Evolutionary conservation across 2,113 vertebrate genomes (phyloP).

Genomic region (Paracyprichromis sp.): DNA sequence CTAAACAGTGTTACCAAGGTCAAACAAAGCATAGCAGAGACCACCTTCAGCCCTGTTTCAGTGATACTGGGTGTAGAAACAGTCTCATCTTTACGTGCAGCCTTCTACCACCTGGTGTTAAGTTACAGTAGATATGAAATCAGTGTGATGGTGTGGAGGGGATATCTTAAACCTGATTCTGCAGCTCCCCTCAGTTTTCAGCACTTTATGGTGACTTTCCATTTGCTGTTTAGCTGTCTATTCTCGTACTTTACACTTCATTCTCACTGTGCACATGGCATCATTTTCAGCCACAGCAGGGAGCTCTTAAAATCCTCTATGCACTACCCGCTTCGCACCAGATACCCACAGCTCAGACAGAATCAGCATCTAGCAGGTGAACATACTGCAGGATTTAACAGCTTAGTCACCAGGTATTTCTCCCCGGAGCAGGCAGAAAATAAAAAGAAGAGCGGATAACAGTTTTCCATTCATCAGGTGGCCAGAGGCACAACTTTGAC

Average conservation of each 20-base stretch:
- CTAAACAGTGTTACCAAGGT: neutral
- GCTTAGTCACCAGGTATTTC: neutral
- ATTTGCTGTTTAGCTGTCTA: neutral
- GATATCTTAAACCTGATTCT: neutral
- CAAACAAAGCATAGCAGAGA: neutral
- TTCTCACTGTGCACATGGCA: neutral
- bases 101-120: neutral
- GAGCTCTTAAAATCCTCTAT: neutral
- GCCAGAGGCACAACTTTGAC: neutral
- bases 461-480: neutral
- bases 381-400: neutral
- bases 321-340: neutral
- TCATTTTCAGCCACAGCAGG: neutral
- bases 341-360: neutral
- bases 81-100: neutral
- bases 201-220: neutral
- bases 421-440: neutral
- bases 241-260: neutral
- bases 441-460: neutral
- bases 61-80: neutral
- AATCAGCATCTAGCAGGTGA: neutral
- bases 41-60: neutral
- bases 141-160: neutral
- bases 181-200: neutral
- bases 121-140: neutral